A percentile compares a stretch with the other conserved stretches of the same genome.
Conservation (phyloP, 2,113 vertebrate genomes). For the Amphiprion ocellaris region DNA sequence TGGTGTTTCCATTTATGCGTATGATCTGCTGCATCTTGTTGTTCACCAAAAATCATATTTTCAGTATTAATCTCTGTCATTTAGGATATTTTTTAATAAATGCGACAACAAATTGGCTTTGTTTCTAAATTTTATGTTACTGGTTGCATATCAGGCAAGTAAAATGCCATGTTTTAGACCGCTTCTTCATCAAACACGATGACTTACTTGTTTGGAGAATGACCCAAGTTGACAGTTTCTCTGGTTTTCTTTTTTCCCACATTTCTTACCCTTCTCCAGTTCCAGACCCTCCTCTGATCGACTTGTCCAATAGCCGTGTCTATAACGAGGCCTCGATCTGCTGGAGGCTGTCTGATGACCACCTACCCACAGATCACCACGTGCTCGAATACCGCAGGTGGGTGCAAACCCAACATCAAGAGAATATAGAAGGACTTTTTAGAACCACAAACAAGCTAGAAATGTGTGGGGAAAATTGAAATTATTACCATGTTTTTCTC, state of each 20-base stretch:
- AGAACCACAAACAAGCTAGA: not conserved
- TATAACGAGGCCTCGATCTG: conserved; percentile 92
- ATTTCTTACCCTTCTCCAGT: conserved; percentile 77
- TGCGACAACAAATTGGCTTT: too few species aligned
- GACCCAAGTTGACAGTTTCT: too few species aligned
- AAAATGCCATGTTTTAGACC: not conserved
- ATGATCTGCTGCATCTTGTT: not conserved
- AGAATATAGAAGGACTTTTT: not conserved
- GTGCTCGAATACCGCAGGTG: conserved; percentile 91
- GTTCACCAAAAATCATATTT: not conserved
- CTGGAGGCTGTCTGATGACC: conserved; percentile 90
- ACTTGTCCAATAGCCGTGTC: conserved; percentile 87
- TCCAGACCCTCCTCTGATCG: conserved; percentile 92
- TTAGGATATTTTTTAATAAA: too few species aligned
- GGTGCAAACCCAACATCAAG: conserved; percentile 11
- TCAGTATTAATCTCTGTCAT: too few species aligned
- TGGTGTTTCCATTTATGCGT: not conserved
- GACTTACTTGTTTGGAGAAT: too few species aligned
- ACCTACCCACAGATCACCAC: conserved; percentile 88
- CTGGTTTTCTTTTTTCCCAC: not conserved
- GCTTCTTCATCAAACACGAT: too few species aligned
- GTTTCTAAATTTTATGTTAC: too few species aligned
- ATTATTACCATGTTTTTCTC: not conserved
- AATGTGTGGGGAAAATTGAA: not conserved
- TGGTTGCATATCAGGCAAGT: not conserved